Evolutionary conservation across 2,797 vertebrate genomes (phyloP), one percentile per base, ranked within the genome.

Genomic region (Falco berigora): DNA sequence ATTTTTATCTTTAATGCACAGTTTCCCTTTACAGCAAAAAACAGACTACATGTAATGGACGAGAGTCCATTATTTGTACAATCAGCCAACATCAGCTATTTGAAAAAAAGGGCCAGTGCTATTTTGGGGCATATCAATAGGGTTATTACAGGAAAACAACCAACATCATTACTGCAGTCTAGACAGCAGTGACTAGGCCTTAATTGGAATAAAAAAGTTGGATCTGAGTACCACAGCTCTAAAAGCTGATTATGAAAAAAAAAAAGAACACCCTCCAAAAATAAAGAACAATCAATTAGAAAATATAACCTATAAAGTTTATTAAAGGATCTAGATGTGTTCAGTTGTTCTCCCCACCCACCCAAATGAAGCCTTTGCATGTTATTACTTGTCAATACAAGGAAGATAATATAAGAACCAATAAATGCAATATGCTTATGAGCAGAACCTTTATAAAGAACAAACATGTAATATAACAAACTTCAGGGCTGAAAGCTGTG

Each of bases 131-230:
- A 21, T 94, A 77, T 87, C 88, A 85, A 91, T 56, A 92, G 71
- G 16, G 23, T 91, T 94, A 91, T 82, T 67, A 91, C 72, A 92
- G 90, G 64, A 85, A 85, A 94, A 89, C 52, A 95, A 81, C 59
- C 79, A 94, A 91, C 71, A 91, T 82, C 78, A 87, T 96, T 95
- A 91, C 49, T 87, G 92, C 77, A 85, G 92, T 95, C 94, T 96
- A 95, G 92, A 95, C 92, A 92, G 88, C 63, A 73, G 81, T 76
- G 63, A 63, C 71, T 46, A 64, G 74, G 78, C 47, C 91, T 89
- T 93, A 95, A 97, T 40, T 93, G 94, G 63, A 85, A 93, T 80
- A 95, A 87, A 94, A 69, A 93, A 77, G 67, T 63, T 94, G 84
- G 8, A 92, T 90, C 72, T 92, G 47, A 90, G 90, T 67, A 75